These are phyloP conservation scores for Globodera rostochiensis DNA, from an alignment of 1,140 invertebrate genomes.

Conservation along the genomic window DNA sequence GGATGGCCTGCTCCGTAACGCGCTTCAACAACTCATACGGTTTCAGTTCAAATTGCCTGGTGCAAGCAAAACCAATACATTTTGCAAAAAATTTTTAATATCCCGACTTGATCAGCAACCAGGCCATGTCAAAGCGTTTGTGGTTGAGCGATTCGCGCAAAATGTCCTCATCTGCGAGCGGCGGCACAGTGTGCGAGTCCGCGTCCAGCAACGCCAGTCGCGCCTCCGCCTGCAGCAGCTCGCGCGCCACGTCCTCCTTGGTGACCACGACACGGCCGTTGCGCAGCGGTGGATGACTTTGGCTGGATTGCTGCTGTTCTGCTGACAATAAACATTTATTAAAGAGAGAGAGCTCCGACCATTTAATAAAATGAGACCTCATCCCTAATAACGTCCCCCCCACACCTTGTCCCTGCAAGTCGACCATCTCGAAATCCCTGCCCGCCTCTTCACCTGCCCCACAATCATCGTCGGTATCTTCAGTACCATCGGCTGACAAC, in stretches of 20 bases:
- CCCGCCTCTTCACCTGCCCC: too few relatives aligned
- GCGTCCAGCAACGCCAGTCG: slow-evolving; percentile 41
- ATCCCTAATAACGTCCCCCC: too few relatives aligned
- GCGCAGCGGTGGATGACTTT: slow-evolving; percentile 1
- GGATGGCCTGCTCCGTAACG: slow-evolving; percentile 39
- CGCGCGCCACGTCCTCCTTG: slow-evolving; percentile 35
- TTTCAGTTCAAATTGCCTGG: slow-evolving; percentile 36
- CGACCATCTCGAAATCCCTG: background rate
- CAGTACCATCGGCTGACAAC: background rate
- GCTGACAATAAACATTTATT: background rate
- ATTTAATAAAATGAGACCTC: too few relatives aligned
- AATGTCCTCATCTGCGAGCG: slow-evolving; percentile 37
- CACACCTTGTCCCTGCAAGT: background rate
- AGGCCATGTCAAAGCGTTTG: slow-evolving; percentile 52
- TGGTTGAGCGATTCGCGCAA: slow-evolving; percentile 43
- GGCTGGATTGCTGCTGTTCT: too few relatives aligned
- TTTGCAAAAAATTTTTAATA: background rate
- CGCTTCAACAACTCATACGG: slow-evolving; percentile 36
- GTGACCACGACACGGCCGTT: slow-evolving; percentile 27
- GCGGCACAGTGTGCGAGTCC: slow-evolving; percentile 34
- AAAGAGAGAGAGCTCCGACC: too few relatives aligned
- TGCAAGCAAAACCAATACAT: background rate
- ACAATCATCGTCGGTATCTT: background rate
- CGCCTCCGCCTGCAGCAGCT: slow-evolving; percentile 45
- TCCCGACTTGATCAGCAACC: slow-evolving; percentile 41